phyloP scores from a whole-genome alignment of 2,113 vertebrate species.

The Forbesichthys agassizii region DNA sequence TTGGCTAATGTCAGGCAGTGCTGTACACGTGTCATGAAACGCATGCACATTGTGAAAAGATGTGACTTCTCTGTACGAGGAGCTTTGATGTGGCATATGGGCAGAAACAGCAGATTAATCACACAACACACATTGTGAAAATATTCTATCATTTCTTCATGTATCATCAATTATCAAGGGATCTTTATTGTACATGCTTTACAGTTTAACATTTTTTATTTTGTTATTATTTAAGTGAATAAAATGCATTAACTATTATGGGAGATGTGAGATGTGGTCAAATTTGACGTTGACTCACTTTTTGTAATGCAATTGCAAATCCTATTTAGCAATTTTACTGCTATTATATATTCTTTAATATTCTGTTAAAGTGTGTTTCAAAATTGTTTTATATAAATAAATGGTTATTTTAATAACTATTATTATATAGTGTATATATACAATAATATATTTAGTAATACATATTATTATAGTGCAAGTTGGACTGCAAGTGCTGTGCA shows the following conservation, averaged over 20 bases:
- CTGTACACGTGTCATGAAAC: constrained; percentile 29
- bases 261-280: not conserved
- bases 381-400: not conserved
- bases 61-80: constrained; percentile 53
- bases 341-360: no score
- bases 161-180: no score
- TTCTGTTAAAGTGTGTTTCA: not conserved
- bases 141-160: constrained; percentile 18
- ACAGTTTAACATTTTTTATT: not conserved
- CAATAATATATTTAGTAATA: not conserved
- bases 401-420: not conserved
- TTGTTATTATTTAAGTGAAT: not conserved
- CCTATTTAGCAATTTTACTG: no score
- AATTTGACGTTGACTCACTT: not conserved
- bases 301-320: no score
- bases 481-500: constrained; percentile 76
- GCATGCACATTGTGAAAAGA: constrained; percentile 53
- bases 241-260: not conserved
- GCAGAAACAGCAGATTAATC: not conserved
- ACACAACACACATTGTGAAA: constrained; percentile 37
- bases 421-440: no score
- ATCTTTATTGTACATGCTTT: not conserved
- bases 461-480: constrained; percentile 41
- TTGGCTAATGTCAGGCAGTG: no score
- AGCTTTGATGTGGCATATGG: constrained; percentile 31